These are phyloP conservation scores for Hexactinellida sp. DNA, from an alignment of 37 sponge, comb jelly and placozoan genomes.

Conservation along the genomic window DNA sequence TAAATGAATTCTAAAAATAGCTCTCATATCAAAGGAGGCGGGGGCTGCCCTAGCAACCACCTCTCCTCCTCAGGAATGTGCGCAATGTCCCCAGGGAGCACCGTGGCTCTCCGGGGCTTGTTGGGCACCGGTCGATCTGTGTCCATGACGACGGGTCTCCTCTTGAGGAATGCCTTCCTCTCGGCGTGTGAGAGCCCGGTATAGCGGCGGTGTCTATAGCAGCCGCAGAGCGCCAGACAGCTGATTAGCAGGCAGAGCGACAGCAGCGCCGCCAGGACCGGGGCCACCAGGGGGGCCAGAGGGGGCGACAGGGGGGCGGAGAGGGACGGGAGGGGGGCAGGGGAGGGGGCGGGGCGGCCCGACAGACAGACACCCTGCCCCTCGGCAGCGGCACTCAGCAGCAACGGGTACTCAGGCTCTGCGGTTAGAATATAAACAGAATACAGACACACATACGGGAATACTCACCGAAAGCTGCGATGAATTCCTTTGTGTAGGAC, in stretches of 20 bases:
- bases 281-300: slow-evolving; percentile 30
- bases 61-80: slow-evolving; percentile 1
- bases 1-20: slow-evolving; percentile 34
- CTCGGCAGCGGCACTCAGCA: not conserved
- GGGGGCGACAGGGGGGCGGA: slow-evolving; percentile 23
- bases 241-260: not conserved
- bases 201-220: not conserved
- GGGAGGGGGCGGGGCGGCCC: not conserved
- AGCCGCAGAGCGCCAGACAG: not conserved
- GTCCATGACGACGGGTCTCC: slow-evolving; percentile 1
- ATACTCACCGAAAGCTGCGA: not conserved
- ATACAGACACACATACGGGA: not conserved
- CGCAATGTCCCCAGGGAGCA: not conserved
- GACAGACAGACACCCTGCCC: not conserved
- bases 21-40: not conserved
- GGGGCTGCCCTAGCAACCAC: not conserved
- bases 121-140: not conserved
- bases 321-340: slow-evolving; percentile 16
- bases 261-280: slow-evolving; percentile 30
- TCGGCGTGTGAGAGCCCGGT: not conserved
- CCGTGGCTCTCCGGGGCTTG: not conserved
- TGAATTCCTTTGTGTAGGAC: not conserved
- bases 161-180: not conserved
- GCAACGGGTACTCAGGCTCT: not conserved
- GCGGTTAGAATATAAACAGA: not conserved